Evolutionary conservation across 2,888 invertebrate genomes (phyloP).

Genomic region (Limnephilus auricula): DNA sequence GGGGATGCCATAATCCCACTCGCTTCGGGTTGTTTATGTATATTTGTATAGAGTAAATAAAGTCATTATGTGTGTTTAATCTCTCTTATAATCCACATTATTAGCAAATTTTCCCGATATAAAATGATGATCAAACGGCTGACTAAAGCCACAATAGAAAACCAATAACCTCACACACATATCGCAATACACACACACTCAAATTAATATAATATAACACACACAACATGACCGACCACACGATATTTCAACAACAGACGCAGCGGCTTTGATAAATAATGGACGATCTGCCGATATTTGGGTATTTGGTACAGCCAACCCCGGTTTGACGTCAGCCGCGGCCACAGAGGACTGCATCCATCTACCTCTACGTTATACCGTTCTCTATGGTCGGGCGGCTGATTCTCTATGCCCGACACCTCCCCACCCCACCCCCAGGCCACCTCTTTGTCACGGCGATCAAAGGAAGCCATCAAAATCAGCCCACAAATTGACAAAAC

Average conservation of each 20-base stretch:
- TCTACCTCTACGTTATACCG: background rate
- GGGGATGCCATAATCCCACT: background rate
- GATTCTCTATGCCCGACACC: slow-evolving; percentile 16
- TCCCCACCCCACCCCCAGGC: slow-evolving; percentile 19
- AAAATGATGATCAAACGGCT: background rate
- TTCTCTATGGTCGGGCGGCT: background rate
- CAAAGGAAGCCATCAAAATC: slow-evolving; percentile 65
- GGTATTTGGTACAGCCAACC: slow-evolving; percentile 16
- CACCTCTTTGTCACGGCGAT: slow-evolving; percentile 63
- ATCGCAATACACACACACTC: background rate
- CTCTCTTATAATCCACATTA: background rate
- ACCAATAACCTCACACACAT: background rate
- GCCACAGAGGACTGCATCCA: slow-evolving; percentile 43
- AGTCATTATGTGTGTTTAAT: background rate
- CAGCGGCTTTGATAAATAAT: slow-evolving; percentile 41
- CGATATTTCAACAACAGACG: slow-evolving; percentile 31
- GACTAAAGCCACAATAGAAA: slow-evolving; percentile 6
- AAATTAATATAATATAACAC: background rate
- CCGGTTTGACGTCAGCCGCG: slow-evolving; percentile 45
- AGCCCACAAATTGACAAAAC: slow-evolving; percentile 65
- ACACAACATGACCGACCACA: background rate
- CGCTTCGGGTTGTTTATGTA: background rate
- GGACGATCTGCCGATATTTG: slow-evolving; percentile 37
- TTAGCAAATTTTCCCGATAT: background rate
- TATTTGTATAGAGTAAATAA: background rate